Conservation (phyloP, 1,140 invertebrate species). For the Phthorimaea operculella region DNA sequence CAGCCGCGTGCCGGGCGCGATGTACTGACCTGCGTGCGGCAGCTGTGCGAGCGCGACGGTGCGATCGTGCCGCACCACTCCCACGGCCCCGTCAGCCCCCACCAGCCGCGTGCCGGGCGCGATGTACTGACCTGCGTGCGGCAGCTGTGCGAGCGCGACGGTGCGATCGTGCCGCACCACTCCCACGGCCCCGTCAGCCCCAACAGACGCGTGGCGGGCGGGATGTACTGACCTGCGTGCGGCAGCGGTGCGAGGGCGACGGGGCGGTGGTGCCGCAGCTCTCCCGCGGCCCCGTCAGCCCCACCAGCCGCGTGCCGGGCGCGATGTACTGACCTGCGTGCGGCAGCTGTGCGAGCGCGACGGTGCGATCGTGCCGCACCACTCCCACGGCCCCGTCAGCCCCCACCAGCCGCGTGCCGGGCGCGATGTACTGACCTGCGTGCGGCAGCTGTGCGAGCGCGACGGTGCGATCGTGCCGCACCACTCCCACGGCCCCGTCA, state of each 20-base stretch:
- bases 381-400: constrained; percentile 74
- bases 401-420: constrained; percentile 71
- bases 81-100: constrained; percentile 73
- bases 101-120: constrained; percentile 71
- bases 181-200: constrained; percentile 73
- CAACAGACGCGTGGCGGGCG: constrained; percentile 70
- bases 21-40: constrained; percentile 67
- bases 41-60: constrained; percentile 71
- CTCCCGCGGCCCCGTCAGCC: constrained; percentile 71
- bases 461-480: constrained; percentile 73
- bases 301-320: constrained; percentile 72
- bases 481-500: constrained; percentile 74
- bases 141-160: constrained; percentile 70
- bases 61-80: constrained; percentile 73
- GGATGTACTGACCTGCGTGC: constrained; percentile 70
- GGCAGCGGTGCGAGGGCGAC: constrained; percentile 71
- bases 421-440: constrained; percentile 70
- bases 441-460: constrained; percentile 70
- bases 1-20: constrained; percentile 71
- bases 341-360: constrained; percentile 70
- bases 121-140: constrained; percentile 71
- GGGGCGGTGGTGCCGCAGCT: constrained; percentile 73
- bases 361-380: constrained; percentile 72
- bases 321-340: constrained; percentile 69
- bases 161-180: constrained; percentile 74